Conservation (phyloP, 1,140 invertebrate genomes). For the Parasteatoda tepidariorum region DNA sequence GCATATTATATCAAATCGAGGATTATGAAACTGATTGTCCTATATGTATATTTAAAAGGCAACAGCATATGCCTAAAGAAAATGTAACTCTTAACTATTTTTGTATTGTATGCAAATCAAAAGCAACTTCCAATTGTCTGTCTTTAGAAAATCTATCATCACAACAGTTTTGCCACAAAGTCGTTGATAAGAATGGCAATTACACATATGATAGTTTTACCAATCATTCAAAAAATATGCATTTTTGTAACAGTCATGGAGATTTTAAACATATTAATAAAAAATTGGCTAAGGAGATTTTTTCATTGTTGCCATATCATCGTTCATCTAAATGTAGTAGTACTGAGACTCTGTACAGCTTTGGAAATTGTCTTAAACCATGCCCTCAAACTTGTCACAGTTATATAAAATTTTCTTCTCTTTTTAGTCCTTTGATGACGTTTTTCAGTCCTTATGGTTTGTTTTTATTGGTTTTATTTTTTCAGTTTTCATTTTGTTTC, state of each 20-base stretch:
- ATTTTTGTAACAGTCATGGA: background rate
- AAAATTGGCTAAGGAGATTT: conserved; percentile 15
- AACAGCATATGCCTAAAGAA: background rate
- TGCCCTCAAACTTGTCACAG: background rate
- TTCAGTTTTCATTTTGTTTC: background rate
- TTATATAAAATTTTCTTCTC: background rate
- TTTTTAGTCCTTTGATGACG: background rate
- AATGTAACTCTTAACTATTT: background rate
- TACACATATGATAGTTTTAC: conserved; percentile 1
- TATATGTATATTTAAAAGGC: conserved; percentile 7
- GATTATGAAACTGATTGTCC: conserved; percentile 13
- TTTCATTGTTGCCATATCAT: conserved; percentile 15
- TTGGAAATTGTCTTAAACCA: conserved; percentile 14
- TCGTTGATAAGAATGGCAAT: conserved; percentile 29
- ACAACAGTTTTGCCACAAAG: background rate
- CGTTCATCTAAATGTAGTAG: conserved; percentile 22
- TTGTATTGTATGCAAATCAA: conserved; percentile 27
- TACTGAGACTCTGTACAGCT: conserved; percentile 35
- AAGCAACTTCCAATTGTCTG: background rate
- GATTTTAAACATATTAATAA: conserved; percentile 19
- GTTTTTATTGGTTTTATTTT: background rate
- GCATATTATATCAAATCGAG: conserved; percentile 2
- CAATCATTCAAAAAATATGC: background rate
- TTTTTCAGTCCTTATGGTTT: background rate
- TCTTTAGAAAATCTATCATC: conserved; percentile 9